phyloP scores from a whole-genome alignment of 1,140 invertebrate genomes.

The Drosophila paulistorum region DNA sequence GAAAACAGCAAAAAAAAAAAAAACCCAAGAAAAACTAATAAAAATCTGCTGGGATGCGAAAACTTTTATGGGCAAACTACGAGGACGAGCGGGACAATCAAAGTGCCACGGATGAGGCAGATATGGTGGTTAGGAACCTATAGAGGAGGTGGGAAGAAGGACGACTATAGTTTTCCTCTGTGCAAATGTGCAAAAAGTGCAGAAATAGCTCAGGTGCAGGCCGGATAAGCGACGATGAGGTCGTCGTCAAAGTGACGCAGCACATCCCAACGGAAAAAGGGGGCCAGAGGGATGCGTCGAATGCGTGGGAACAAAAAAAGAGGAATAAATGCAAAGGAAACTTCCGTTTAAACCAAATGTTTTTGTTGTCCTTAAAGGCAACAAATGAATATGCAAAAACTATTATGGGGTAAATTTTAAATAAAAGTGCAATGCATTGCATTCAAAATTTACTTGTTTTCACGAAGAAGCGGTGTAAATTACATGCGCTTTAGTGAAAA shows the following conservation, averaged over 20 bases:
- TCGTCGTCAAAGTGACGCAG: conserved; percentile 66
- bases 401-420: too few relatives aligned
- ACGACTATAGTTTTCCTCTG: conserved; percentile 20
- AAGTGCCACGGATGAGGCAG: conserved; percentile 30
- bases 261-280: conserved; percentile 11
- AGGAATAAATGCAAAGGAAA: not conserved
- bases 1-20: not conserved
- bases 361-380: not conserved
- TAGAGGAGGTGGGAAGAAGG: conserved; percentile 5
- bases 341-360: conserved; percentile 6
- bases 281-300: not conserved
- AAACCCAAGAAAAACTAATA: conserved; percentile 66
- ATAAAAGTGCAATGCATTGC: too few relatives aligned
- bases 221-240: conserved; percentile 64
- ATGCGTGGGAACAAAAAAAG: not conserved
- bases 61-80: conserved; percentile 78
- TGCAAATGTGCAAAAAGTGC: conserved; percentile 76
- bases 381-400: not conserved
- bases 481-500: not conserved
- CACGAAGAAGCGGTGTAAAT: conserved; percentile 2
- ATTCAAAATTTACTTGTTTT: not conserved
- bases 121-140: conserved; percentile 19
- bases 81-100: conserved; percentile 61
- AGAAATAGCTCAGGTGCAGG: conserved; percentile 76
- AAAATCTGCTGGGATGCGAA: conserved; percentile 75